Evolutionary conservation across 2,797 vertebrate species (phyloP), one percentile per base, ranked within the genome.

Genomic region (Limosa lapponica): DNA sequence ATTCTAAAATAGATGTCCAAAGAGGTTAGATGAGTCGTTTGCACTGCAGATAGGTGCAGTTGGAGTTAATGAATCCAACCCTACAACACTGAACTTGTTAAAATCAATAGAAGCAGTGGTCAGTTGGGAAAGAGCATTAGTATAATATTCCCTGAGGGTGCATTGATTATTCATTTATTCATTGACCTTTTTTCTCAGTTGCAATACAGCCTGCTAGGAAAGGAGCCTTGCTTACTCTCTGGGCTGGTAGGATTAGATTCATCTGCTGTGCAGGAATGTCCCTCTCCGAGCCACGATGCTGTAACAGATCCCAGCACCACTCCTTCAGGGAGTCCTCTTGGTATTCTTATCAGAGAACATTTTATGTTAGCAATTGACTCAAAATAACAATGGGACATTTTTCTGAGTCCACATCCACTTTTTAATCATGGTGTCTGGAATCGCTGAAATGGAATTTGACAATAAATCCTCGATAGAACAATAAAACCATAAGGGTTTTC

Each of bases 381-480:
- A 57, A 95, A 96, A 80, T 81, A 93, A 41, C 59, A 81, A 84
- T 24, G 13, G 54, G 19, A 61, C 32, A 44, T 81, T 85, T 93
- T 93, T 88, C 82, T 89, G 49, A 88, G 55, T 66, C 43, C 64
- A 59, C n/a, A 89, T 95, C 30, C 48, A 69, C 41, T 78, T 91
- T 49, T 92, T 92, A 51, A 75, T 97, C 81, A 89, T 95, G 73
- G 82, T 87, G 59, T 61, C 69, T 88, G 77, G 77, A 93, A 93
- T 49, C 18, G 17, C 62, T 96, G 48, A 97, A 91, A 94, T 92
- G 79, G 82, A 89, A 95, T 97, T 94, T 96, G 74, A 92, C 82
- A 87, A 55, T 83, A 96, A 95, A 89, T 85, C 59, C 77, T 90
- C 43, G 27, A 87, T 8, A 69, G 92, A 93, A 94, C 70, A 94